These are phyloP conservation scores for Zosterops hypoxanthus DNA, from an alignment of 2,113 vertebrate species.

Conservation along the genomic window DNA sequence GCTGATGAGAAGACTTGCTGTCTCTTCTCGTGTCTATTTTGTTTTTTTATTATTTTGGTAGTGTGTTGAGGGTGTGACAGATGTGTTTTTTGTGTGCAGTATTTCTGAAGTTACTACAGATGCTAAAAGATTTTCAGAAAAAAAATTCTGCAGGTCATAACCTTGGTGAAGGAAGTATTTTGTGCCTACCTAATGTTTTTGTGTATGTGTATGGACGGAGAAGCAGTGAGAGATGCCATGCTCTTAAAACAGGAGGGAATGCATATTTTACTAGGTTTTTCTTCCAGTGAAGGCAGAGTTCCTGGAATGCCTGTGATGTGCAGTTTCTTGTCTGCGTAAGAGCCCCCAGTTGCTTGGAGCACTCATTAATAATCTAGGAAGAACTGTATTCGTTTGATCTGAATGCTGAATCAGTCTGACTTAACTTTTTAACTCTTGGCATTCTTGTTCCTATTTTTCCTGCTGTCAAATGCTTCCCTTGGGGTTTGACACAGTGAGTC, in stretches of 20 bases:
- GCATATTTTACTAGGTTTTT: background rate
- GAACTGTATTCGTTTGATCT: background rate
- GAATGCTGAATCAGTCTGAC: background rate
- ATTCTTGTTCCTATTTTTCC: background rate
- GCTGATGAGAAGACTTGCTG: background rate
- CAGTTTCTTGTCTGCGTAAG: slow-evolving; percentile 28
- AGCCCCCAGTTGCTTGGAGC: background rate
- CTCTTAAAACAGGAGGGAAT: background rate
- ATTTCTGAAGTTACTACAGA: background rate
- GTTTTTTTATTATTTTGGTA: background rate
- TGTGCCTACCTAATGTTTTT: background rate
- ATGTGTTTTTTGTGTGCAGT: background rate
- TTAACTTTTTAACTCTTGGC: slow-evolving; percentile 39
- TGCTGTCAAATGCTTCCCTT: slow-evolving; percentile 11
- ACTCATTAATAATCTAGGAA: slow-evolving; percentile 13
- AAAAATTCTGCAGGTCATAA: background rate
- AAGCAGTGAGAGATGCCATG: background rate
- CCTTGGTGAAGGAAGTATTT: background rate
- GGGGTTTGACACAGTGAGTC: background rate
- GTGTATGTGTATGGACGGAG: background rate
- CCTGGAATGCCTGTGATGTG: slow-evolving; percentile 49
- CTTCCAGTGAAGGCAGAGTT: background rate
- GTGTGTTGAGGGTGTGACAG: background rate
- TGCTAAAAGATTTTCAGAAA: background rate
- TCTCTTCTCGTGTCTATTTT: background rate